phyloP scores from a whole-genome alignment of 2,888 invertebrate species.

The Rhamnusium bicolor region DNA sequence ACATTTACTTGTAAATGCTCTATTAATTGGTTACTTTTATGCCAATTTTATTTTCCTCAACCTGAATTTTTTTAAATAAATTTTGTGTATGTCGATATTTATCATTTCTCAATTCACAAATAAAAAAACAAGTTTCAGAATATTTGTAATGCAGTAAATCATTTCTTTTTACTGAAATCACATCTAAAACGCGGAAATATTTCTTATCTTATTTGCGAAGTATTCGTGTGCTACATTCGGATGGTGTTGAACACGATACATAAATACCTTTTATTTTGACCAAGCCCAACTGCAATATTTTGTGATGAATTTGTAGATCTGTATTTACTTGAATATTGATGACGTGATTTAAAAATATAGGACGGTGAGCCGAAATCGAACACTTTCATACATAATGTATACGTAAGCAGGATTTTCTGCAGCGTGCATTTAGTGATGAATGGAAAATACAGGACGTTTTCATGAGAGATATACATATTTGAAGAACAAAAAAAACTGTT shows the following conservation, averaged over 20 bases:
- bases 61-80: too few species aligned
- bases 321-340: conserved; percentile 33
- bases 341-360: conserved; percentile 18
- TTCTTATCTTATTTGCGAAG: conserved; percentile 27
- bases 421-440: background rate
- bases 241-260: conserved; percentile 18
- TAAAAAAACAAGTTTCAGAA: background rate
- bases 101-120: background rate
- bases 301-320: conserved; percentile 27
- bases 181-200: conserved; percentile 17
- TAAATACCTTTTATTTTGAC: conserved; percentile 31
- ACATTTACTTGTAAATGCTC: too few species aligned
- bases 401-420: background rate
- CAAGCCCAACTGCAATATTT: conserved; percentile 20
- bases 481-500: too few species aligned
- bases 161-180: conserved; percentile 11
- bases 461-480: too few species aligned
- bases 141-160: conserved; percentile 13
- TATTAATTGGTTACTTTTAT: too few species aligned
- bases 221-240: conserved; percentile 28
- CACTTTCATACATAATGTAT: conserved; percentile 9
- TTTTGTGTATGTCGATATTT: background rate
- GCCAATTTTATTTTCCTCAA: too few species aligned
- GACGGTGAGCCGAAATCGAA: background rate
- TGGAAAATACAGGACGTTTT: background rate